phyloP scores from a whole-genome alignment of 2,113 vertebrate species.

The Dicerorhinus sumatrensis region DNA sequence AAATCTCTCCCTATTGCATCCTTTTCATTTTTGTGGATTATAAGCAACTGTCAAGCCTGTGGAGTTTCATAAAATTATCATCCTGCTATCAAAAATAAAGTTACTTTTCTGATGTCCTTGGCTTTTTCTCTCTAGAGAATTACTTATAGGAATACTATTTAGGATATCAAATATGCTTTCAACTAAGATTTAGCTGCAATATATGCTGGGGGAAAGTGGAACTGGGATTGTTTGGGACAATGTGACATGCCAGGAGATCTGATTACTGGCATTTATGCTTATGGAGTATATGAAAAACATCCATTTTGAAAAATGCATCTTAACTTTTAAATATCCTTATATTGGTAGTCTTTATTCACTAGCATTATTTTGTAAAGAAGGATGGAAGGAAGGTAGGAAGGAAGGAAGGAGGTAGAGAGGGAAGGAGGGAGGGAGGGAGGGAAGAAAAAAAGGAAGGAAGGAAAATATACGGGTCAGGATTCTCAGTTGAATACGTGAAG shows the following conservation, averaged over 20 bases:
- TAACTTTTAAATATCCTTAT: neutral
- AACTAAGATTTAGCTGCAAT: neutral
- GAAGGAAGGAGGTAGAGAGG: no score
- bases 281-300: neutral
- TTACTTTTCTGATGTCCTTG: slow-evolving; percentile 53
- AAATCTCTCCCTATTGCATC: slow-evolving; percentile 37
- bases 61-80: slow-evolving; percentile 64
- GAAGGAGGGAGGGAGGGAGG: neutral
- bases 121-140: slow-evolving; percentile 40
- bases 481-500: neutral
- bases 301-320: neutral
- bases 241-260: neutral
- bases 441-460: neutral
- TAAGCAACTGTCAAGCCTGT: slow-evolving; percentile 55
- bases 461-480: neutral
- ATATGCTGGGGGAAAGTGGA: neutral
- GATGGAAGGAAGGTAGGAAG: neutral
- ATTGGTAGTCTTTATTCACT: neutral
- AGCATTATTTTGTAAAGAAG: neutral
- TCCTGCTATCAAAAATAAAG: slow-evolving; percentile 57
- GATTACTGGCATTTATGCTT: neutral
- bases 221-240: neutral
- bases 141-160: slow-evolving; percentile 8
- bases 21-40: slow-evolving; percentile 53
- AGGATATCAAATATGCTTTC: slow-evolving; percentile 29